These are phyloP conservation scores for Molanna angustata DNA, from an alignment of 2,888 invertebrate species.

Conservation along the genomic window DNA sequence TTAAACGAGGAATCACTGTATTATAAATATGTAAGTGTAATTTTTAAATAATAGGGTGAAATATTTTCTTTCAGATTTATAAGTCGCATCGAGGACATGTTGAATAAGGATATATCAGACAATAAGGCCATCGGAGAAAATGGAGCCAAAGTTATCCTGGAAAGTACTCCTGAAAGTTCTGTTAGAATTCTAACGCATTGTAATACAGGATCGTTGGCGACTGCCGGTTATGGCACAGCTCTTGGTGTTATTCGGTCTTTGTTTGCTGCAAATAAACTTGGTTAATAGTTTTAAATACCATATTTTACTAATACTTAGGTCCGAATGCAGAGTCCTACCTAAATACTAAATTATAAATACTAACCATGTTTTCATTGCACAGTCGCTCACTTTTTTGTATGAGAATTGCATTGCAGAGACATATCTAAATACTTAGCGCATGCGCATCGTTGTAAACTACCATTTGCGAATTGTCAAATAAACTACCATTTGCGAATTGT, in stretches of 20 bases:
- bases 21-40: too few species aligned
- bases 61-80: constrained; percentile 61
- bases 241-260: constrained; percentile 91
- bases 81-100: constrained; percentile 73
- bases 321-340: too few species aligned
- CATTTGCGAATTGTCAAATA: too few species aligned
- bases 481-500: too few species aligned
- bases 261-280: constrained; percentile 65
- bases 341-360: too few species aligned
- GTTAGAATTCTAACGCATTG: constrained; percentile 91
- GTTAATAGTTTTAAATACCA: constrained; percentile 44
- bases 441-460: too few species aligned
- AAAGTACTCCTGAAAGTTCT: constrained; percentile 52
- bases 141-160: constrained; percentile 78
- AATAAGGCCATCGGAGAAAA: constrained; percentile 83
- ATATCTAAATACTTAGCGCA: too few species aligned
- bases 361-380: too few species aligned
- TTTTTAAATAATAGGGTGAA: too few species aligned
- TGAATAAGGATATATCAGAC: constrained; percentile 80
- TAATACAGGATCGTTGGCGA: constrained; percentile 97
- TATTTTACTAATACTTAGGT: too few species aligned
- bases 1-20: background rate
- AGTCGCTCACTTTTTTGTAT: too few species aligned
- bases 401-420: too few species aligned
- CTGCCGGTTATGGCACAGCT: constrained; percentile 96